phyloP scores from a whole-genome alignment of 2,113 vertebrate genomes.

The Thryonomys swinderianus region DNA sequence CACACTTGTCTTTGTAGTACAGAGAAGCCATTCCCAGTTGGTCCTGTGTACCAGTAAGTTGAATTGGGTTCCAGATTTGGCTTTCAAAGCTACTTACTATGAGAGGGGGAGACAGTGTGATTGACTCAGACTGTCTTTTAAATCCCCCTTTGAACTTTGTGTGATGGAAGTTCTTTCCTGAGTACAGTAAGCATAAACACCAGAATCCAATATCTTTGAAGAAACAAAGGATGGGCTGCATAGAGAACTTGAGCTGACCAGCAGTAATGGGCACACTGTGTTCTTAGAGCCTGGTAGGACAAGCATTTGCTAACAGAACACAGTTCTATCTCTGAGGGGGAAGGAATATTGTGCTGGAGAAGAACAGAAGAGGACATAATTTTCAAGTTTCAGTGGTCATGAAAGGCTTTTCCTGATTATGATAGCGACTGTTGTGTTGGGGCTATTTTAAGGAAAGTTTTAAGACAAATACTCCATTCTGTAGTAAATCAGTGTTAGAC shows the following conservation, averaged over 20 bases:
- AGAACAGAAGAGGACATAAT: not conserved
- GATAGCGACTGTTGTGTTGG: not conserved
- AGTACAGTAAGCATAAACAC: not conserved
- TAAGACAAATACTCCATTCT: not conserved
- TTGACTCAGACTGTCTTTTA: not conserved
- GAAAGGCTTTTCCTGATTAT: not conserved
- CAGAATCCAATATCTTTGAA: not conserved
- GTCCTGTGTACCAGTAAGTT: not conserved
- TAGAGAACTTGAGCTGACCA: not conserved
- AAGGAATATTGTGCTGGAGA: too few species aligned
- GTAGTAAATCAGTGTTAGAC: not conserved
- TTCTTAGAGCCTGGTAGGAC: not conserved
- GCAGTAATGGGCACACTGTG: not conserved
- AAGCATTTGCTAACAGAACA: not conserved
- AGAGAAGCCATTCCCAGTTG: too few species aligned
- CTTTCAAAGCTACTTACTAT: not conserved
- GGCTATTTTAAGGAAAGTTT: not conserved
- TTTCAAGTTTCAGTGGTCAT: not conserved
- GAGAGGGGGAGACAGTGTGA: not conserved
- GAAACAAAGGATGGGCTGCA: not conserved
- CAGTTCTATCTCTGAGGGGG: too few species aligned
- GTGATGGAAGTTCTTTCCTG: not conserved
- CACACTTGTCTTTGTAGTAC: not conserved
- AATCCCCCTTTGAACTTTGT: not conserved
- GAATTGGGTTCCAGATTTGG: not conserved